phyloP scores from a whole-genome alignment of 2,797 vertebrate genomes.

The Adelosebastes latens region DNA sequence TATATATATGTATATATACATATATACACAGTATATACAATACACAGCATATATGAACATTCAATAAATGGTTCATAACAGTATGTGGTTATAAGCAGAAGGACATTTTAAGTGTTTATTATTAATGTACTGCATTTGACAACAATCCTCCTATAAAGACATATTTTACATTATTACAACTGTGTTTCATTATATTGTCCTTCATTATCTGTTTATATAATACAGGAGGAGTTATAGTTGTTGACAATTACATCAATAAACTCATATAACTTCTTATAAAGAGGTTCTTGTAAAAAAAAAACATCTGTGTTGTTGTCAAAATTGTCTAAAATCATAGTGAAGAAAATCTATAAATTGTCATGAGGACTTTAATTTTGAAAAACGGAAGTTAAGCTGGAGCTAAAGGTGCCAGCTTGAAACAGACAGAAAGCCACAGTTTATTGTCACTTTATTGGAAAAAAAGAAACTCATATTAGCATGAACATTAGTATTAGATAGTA shows the following conservation, averaged over 20 bases:
- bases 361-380: conserved; percentile 29
- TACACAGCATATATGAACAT: background rate
- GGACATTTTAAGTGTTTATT: background rate
- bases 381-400: conserved; percentile 8
- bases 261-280: background rate
- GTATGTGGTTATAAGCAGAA: background rate
- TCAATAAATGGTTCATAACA: background rate
- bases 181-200: too few relatives aligned
- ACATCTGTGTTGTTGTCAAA: background rate
- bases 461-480: background rate
- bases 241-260: background rate
- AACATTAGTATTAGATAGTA: background rate
- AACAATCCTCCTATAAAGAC: background rate
- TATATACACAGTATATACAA: too few relatives aligned
- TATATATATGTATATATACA: too few relatives aligned
- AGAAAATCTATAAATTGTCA: background rate
- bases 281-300: background rate
- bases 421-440: background rate
- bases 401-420: background rate
- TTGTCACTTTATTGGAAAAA: background rate
- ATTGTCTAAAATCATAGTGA: background rate
- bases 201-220: background rate
- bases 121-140: background rate
- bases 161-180: background rate
- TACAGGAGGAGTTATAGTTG: background rate